phyloP scores from a whole-genome alignment of 2,797 vertebrate genomes.

The Acanthornis magna region DNA sequence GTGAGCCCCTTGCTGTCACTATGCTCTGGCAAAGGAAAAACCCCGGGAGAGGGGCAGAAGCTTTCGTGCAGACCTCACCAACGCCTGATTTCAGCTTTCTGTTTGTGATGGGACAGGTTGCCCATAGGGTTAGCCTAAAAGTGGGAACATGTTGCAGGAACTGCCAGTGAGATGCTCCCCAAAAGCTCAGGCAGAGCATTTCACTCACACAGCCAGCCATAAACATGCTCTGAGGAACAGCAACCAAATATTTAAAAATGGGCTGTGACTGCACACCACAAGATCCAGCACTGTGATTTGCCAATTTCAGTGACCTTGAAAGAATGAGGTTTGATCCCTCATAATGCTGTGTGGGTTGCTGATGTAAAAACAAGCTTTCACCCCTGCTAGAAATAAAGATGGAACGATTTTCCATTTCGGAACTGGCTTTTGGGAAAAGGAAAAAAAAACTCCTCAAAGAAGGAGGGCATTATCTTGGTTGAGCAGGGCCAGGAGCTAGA shows the following conservation, averaged over 20 bases:
- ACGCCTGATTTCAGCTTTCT: background rate
- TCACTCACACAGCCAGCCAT: background rate
- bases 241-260: background rate
- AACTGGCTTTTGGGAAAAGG: background rate
- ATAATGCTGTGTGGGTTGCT: background rate
- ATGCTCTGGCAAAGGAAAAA: background rate
- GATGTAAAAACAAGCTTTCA: background rate
- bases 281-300: background rate
- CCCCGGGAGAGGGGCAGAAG: background rate
- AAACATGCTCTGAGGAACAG: background rate
- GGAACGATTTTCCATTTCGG: background rate
- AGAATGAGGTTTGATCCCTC: background rate
- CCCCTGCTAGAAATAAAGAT: background rate
- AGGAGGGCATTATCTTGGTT: background rate
- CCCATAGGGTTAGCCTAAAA: rapidly evolving
- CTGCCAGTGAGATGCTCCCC: background rate
- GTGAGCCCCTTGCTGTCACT: background rate
- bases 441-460: background rate
- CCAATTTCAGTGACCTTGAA: background rate
- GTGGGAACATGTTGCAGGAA: background rate
- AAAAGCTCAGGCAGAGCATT: background rate
- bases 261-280: no score
- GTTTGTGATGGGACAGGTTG: background rate
- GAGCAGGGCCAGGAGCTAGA: background rate
- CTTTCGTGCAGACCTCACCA: background rate